Evolutionary conservation across 2,797 vertebrate species (phyloP).

Genomic region (Paramormyrops hopkinsi): DNA sequence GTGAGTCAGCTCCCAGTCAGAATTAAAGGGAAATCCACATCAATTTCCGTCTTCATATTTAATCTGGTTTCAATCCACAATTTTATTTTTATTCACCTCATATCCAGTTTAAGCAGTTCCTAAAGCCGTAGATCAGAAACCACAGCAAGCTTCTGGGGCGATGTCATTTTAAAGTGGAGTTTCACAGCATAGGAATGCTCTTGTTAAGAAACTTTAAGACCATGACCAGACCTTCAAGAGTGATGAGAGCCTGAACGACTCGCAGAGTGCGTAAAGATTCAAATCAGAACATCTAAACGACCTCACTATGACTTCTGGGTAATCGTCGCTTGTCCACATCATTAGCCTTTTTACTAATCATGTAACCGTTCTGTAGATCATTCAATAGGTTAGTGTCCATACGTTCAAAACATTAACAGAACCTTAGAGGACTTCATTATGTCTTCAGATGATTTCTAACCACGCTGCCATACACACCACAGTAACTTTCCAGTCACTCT

Average conservation of each 20-base stretch:
- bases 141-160: not conserved
- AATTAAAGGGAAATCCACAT: not conserved
- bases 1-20: constrained; percentile 5
- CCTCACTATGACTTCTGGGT: not conserved
- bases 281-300: not conserved
- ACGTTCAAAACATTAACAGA: not conserved
- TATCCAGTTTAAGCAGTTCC: not conserved
- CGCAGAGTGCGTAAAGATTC: not conserved
- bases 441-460: not conserved
- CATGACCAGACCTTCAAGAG: not conserved
- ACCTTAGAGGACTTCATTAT: not conserved
- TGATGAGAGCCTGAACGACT: not conserved
- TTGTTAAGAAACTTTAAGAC: not conserved
- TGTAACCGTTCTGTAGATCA: not conserved
- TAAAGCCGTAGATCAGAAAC: not conserved
- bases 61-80: not conserved
- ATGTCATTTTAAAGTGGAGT: not conserved
- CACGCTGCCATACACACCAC: not conserved
- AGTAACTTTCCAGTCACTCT: not conserved
- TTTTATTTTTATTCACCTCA: not conserved
- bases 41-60: not conserved
- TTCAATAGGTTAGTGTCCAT: not conserved
- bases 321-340: not conserved
- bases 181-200: not conserved
- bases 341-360: not conserved